Percentiles rank a stretch among this genome's conserved stretches.
phyloP scores from a whole-genome alignment of 2,113 vertebrate genomes.

The Rhynchomys soricoides region DNA sequence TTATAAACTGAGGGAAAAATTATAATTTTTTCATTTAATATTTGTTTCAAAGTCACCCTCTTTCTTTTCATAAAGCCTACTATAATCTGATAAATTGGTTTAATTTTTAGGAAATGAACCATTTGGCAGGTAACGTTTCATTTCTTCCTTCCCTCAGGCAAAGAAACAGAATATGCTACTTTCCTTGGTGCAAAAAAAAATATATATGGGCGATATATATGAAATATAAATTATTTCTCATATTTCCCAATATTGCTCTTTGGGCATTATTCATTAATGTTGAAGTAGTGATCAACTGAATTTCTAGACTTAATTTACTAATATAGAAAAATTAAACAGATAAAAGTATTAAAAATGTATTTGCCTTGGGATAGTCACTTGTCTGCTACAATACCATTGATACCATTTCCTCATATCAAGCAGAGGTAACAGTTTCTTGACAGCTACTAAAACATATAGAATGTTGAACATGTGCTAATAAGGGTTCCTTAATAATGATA shows the following conservation, averaged over 20 bases:
- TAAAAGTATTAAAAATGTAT: not conserved
- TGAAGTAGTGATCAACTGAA: not conserved
- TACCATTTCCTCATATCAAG: not conserved
- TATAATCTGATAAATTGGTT: not conserved
- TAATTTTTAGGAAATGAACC: not conserved
- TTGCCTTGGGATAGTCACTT: not conserved
- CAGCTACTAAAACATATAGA: not conserved
- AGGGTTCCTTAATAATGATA: not conserved
- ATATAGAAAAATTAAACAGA: not conserved
- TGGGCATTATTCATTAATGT: not conserved
- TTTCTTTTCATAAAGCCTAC: not conserved
- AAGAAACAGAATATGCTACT: conserved; percentile 2
- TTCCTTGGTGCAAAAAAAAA: not conserved
- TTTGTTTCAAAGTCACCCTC: not conserved
- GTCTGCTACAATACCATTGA: not conserved
- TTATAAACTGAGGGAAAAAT: not conserved
- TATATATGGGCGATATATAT: not conserved
- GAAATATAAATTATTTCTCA: not conserved
- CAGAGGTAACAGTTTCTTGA: not conserved
- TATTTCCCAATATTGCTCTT: not conserved
- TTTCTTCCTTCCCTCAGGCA: not conserved
- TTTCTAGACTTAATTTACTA: not conserved
- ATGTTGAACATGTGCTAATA: not conserved
- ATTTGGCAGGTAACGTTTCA: not conserved
- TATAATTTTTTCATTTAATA: not conserved